phyloP scores from a whole-genome alignment of 2,888 invertebrate species.

The Cecidostiba fungosa region DNA sequence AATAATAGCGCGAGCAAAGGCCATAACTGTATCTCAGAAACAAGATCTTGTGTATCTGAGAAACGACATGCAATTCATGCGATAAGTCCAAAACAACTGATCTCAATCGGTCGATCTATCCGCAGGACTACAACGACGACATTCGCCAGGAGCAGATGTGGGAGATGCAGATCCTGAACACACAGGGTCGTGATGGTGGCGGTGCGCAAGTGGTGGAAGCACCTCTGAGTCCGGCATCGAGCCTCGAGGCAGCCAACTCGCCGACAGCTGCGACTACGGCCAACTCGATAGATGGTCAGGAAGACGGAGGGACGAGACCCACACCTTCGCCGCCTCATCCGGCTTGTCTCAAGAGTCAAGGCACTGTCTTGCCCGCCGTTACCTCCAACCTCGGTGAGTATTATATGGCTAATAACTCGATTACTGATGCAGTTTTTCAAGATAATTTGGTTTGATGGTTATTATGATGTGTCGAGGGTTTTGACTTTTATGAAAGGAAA shows the following conservation, averaged over 20 bases:
- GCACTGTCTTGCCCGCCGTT: conserved; percentile 65
- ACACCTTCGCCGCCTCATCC: conserved; percentile 72
- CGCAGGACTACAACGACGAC: conserved; percentile 94
- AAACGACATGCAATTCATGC: no score
- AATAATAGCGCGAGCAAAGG: not conserved
- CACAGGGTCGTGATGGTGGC: conserved; percentile 77
- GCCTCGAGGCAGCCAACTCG: conserved; percentile 73
- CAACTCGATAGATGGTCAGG: conserved; percentile 73
- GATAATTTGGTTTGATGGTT: no score
- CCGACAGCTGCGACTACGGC: conserved; percentile 74
- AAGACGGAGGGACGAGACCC: conserved; percentile 67
- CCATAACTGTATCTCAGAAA: not conserved
- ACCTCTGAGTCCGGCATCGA: conserved; percentile 74
- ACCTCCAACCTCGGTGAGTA: conserved; percentile 71
- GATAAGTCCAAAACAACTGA: no score
- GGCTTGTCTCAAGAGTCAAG: conserved; percentile 69
- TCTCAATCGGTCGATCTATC: not conserved
- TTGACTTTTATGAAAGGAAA: no score
- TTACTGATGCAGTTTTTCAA: not conserved
- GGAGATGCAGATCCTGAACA: conserved; percentile 92
- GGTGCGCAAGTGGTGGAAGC: conserved; percentile 71
- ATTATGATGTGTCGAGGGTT: no score
- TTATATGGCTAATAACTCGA: not conserved
- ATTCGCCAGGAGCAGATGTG: conserved; percentile 95
- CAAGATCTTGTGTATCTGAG: no score